Evolutionary conservation across 2,888 invertebrate species (phyloP), one percentile per base, ranked within the genome.

Genomic region (Scelioninae gen. 1): DNA sequence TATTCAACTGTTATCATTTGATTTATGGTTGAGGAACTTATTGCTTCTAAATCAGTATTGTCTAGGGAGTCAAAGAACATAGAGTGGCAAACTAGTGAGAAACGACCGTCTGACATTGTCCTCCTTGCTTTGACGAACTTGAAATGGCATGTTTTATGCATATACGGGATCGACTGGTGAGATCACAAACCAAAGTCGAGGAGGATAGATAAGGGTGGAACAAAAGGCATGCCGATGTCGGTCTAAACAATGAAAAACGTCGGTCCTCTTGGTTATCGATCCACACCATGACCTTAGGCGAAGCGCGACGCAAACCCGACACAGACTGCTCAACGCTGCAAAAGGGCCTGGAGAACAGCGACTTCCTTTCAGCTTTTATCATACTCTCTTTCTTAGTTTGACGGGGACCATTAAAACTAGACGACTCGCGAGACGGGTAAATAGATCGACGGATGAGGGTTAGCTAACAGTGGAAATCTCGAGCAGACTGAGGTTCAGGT

Each of bases 251-350:
- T 77, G 68, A 77, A 62, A 55, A 68, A 62, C 68, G 55, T 23
- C 45, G 43, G 53, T 68, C 77, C 77, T 77, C 68, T 51, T 51
- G 40, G 34, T 51, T 66, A 77, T 77, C 77, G 77, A 77, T 77
- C 77, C 68, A 29, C 56, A 66, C 68, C 76, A 60, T 76, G 76
- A 76, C 76, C 76, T 76, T 76, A 76, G 76, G 68, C 68, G 76
- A 15, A 40, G 62, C 31, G 63, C 65, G 65, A 31, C 38, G 47
- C 31, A 65, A 31, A 76, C 66, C 65, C 63, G 16, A 76, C 66
- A 55, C 63, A 74, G 74, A 63, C 74, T 56, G 74, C 74, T 63
- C 74, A 63, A 63, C 63, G 45, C 45, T 56, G 62, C 53, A 1
- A 43, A 72, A 62, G 62, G 31, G 53, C 40, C 32, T 55, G 55